Evolutionary conservation across 2,797 vertebrate genomes (phyloP).

Genomic region (Hafferia zeledoni): DNA sequence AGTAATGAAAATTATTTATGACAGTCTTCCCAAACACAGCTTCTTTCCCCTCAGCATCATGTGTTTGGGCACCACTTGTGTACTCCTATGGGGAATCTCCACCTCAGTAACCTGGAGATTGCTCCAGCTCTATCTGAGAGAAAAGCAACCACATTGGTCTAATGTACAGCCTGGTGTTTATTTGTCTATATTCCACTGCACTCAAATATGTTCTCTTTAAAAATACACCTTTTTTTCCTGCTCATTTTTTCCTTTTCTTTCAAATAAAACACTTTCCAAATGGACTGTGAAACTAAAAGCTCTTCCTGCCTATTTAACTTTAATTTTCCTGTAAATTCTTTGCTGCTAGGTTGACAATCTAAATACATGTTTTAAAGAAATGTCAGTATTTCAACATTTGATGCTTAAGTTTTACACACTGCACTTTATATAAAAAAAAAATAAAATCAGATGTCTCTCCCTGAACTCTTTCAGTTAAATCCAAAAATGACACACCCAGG

Average conservation of each 20-base stretch:
- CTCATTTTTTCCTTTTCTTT: neutral
- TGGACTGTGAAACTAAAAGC: neutral
- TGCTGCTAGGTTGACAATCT: neutral
- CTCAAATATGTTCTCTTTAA: neutral
- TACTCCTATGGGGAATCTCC: neutral
- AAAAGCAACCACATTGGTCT: neutral
- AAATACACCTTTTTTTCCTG: fast-evolving
- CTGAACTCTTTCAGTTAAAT: neutral
- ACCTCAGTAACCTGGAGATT: neutral
- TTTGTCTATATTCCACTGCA: neutral
- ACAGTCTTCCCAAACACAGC: neutral
- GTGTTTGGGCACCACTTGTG: neutral
- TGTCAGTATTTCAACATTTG: neutral
- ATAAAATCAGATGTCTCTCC: neutral
- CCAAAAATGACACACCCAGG: neutral
- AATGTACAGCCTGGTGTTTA: neutral
- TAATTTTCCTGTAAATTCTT: neutral
- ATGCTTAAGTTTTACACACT: neutral
- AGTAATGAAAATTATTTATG: neutral
- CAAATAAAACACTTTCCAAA: neutral
- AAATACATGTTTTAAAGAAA: neutral
- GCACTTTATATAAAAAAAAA: neutral
- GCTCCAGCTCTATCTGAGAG: neutral
- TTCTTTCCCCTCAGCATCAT: neutral
- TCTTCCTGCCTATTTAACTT: neutral